Evolutionary conservation across 2,888 invertebrate species (phyloP).

Genomic region (Elgonia sp.): DNA sequence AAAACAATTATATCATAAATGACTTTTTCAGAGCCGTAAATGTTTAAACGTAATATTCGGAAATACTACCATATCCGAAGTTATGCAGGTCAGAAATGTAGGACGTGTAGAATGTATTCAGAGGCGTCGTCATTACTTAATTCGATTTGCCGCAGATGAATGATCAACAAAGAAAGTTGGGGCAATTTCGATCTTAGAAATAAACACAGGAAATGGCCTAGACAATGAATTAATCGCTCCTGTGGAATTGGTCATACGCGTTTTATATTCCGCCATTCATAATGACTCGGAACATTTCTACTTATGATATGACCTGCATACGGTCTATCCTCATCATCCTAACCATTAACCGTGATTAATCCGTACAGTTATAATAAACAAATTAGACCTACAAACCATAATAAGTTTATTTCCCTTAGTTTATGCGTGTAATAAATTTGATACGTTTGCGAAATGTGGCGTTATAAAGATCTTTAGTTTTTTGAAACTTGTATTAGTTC

Average conservation of each 20-base stretch:
- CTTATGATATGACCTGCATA: neutral
- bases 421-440: no score
- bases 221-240: conserved; percentile 27
- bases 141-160: conserved; percentile 17
- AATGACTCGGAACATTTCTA: conserved; percentile 6
- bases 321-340: neutral
- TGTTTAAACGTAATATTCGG: conserved; percentile 25
- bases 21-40: neutral
- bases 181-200: neutral
- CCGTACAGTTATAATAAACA: neutral
- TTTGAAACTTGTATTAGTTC: no score
- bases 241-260: neutral
- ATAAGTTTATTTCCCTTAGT: no score
- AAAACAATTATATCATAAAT: no score
- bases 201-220: conserved; percentile 1
- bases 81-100: conserved; percentile 47
- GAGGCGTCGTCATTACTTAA: conserved; percentile 36
- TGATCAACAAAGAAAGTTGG: conserved; percentile 38
- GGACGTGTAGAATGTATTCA: conserved; percentile 26
- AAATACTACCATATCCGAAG: conserved; percentile 1
- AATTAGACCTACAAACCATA: neutral
- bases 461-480: no score
- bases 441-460: no score
- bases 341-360: neutral
- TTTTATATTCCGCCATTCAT: no score